These are phyloP conservation scores for Gymnorhina tibicen DNA, from an alignment of 2,113 vertebrate genomes.

Conservation along the genomic window DNA sequence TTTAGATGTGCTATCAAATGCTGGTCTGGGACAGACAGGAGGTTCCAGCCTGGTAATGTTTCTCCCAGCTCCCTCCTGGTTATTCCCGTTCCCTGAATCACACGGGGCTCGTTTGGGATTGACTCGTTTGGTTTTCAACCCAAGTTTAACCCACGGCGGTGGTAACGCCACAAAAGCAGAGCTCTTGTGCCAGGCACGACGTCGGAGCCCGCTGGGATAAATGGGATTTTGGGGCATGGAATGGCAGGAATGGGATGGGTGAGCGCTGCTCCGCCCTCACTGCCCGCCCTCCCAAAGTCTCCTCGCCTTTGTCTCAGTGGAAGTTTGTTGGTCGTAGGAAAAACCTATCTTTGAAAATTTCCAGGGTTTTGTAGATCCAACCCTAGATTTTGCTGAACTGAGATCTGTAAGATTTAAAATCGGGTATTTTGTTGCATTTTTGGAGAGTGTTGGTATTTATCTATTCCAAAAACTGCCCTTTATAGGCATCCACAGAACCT, in stretches of 20 bases:
- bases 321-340: background rate
- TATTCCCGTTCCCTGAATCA: background rate
- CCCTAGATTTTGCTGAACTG: background rate
- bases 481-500: background rate
- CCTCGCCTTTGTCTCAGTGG: background rate
- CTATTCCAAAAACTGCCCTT: background rate
- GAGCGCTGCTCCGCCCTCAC: background rate
- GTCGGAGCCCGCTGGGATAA: accelerated
- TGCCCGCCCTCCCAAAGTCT: background rate
- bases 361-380: background rate
- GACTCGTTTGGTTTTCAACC: accelerated
- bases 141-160: background rate
- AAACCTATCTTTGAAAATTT: background rate
- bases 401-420: background rate
- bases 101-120: accelerated
- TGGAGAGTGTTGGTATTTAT: too few species aligned
- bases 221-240: background rate
- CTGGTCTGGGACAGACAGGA: background rate
- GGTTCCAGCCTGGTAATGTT: background rate
- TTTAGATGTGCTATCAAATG: background rate
- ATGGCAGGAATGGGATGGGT: background rate
- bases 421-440: background rate
- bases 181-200: background rate
- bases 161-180: background rate
- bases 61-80: background rate